Percentiles rank a stretch among this genome's conserved stretches.
Evolutionary conservation across 2,113 vertebrate genomes (phyloP).

Genomic region (Myotis davidii): DNA sequence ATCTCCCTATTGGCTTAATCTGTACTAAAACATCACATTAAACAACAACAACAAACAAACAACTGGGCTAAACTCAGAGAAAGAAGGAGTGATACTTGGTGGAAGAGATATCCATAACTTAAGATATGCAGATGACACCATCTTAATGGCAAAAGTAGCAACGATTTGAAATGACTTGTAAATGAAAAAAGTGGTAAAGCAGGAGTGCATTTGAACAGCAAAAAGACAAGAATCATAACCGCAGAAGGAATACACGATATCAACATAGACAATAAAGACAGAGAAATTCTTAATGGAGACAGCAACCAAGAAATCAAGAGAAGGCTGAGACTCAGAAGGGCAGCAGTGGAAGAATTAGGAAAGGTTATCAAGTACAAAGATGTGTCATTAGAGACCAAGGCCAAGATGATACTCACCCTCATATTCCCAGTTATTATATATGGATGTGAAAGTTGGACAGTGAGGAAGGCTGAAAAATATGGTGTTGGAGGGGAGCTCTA

Average conservation of each 20-base stretch:
- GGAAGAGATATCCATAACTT: not conserved
- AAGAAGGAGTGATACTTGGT: not conserved
- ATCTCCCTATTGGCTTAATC: not conserved
- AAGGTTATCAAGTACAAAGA: too few relatives aligned
- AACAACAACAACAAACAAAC: not conserved
- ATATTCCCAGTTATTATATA: not conserved
- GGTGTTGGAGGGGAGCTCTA: not conserved
- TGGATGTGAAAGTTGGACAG: not conserved
- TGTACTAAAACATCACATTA: not conserved
- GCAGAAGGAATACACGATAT: not conserved
- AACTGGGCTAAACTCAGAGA: not conserved
- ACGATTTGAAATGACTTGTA: not conserved
- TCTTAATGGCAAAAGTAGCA: not conserved
- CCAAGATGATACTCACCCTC: too few relatives aligned
- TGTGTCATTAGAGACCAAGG: not conserved
- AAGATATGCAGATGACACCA: not conserved
- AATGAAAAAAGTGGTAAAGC: not conserved
- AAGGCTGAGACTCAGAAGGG: not conserved
- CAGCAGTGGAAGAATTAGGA: not conserved
- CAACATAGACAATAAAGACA: not conserved
- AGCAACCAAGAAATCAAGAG: not conserved
- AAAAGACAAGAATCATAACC: not conserved
- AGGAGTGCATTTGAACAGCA: not conserved
- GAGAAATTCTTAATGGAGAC: not conserved
- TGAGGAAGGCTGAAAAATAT: not conserved